These are phyloP conservation scores for Mechanitis messenoides DNA, from an alignment of 2,888 invertebrate species.

Conservation along the genomic window DNA sequence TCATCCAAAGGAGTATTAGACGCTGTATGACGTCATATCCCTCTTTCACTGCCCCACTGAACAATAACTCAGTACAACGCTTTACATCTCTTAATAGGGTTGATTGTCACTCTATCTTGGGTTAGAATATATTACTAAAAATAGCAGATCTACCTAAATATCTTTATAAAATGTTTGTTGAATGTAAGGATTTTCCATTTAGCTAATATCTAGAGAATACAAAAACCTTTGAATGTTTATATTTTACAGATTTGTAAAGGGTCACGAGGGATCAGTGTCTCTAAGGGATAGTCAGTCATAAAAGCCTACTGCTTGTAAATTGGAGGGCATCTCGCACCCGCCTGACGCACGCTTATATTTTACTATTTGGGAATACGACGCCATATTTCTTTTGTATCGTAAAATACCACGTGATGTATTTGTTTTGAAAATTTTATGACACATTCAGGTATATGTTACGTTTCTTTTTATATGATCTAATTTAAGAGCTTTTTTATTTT, in stretches of 20 bases:
- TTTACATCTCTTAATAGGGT: background rate
- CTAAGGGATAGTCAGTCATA: slow-evolving; percentile 38
- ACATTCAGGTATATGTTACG: background rate
- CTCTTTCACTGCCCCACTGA: background rate
- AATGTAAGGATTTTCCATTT: too few species aligned
- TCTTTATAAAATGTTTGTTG: too few species aligned
- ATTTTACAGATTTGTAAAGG: slow-evolving; percentile 8
- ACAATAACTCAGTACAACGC: background rate
- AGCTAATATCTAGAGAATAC: background rate
- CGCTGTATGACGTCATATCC: background rate
- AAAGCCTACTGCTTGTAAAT: slow-evolving; percentile 42
- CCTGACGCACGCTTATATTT: background rate
- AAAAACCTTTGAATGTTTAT: slow-evolving; percentile 4
- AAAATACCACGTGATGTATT: background rate
- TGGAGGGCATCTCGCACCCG: slow-evolving; percentile 17
- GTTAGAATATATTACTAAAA: too few species aligned
- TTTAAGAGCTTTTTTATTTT: background rate
- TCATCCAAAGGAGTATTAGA: slow-evolving; percentile 1
- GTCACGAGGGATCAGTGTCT: slow-evolving; percentile 30
- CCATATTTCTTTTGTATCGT: slow-evolving; percentile 1
- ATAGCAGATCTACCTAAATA: too few species aligned
- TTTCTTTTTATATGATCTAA: background rate
- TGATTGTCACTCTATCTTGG: too few species aligned
- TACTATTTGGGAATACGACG: slow-evolving; percentile 1
- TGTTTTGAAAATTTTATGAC: background rate